These are phyloP conservation scores for Synodontis membranacea DNA, from an alignment of 2,113 vertebrate genomes.

Conservation along the genomic window DNA sequence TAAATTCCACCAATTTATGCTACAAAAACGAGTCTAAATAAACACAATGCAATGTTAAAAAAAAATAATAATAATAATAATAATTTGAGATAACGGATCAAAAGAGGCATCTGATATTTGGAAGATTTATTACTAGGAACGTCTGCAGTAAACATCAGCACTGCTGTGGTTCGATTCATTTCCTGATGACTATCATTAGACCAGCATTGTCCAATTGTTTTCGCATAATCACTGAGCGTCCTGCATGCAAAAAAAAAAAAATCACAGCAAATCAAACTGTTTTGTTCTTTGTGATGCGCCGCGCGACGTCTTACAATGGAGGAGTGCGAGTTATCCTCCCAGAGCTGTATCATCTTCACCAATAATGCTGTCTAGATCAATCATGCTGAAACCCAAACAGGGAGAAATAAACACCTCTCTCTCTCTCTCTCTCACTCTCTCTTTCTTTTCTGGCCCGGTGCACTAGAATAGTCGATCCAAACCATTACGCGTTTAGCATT, in stretches of 20 bases:
- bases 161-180: constrained; percentile 11
- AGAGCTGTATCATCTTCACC: constrained; percentile 33
- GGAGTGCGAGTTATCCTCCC: constrained; percentile 3
- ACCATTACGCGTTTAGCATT: constrained; percentile 49
- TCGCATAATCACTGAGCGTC: constrained; percentile 20
- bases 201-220: constrained; percentile 1
- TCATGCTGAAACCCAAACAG: constrained; percentile 46
- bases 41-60: neutral
- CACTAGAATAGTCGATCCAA: neutral
- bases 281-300: constrained; percentile 12
- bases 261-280: constrained; percentile 11
- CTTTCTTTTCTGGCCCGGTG: neutral
- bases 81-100: neutral
- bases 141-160: neutral
- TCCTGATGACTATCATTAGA: constrained; percentile 20
- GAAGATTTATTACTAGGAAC: neutral
- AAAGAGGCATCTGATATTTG: neutral
- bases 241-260: neutral
- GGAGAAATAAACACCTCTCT: constrained; percentile 40
- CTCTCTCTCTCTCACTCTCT: neutral
- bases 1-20: neutral
- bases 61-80: neutral
- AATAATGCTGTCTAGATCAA: constrained; percentile 49
- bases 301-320: constrained; percentile 18
- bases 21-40: neutral